phyloP scores from a whole-genome alignment of 2,797 vertebrate species.

The Esox lucius region DNA sequence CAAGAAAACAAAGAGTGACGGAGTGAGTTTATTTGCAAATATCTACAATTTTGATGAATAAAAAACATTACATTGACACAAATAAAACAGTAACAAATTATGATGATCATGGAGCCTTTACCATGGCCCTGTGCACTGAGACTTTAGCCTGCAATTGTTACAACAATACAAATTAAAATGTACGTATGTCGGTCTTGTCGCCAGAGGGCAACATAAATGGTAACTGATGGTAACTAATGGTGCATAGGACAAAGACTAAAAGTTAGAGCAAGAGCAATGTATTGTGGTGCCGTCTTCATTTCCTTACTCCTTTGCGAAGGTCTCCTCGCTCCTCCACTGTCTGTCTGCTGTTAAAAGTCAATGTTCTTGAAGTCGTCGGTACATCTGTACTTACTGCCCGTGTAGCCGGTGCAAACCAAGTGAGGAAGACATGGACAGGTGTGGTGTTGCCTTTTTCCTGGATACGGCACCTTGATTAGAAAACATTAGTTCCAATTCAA shows the following conservation, averaged over 20 bases:
- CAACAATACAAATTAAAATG: background rate
- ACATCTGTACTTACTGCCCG: constrained; percentile 81
- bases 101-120: constrained; percentile 25
- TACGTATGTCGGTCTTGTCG: background rate
- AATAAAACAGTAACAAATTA: constrained; percentile 25
- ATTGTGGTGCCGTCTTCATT: constrained; percentile 15
- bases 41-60: constrained; percentile 43
- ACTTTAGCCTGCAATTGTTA: background rate
- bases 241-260: constrained; percentile 40
- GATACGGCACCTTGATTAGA: constrained; percentile 80
- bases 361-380: constrained; percentile 84
- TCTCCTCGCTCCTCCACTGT: constrained; percentile 13
- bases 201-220: constrained; percentile 5
- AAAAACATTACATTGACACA: constrained; percentile 31
- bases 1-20: background rate
- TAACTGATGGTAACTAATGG: constrained; percentile 24
- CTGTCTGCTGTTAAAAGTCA: constrained; percentile 70
- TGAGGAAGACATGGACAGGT: constrained; percentile 86
- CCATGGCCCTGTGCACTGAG: background rate
- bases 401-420: constrained; percentile 77
- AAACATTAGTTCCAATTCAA: background rate
- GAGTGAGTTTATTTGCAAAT: constrained; percentile 57
- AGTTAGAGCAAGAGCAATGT: background rate
- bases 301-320: constrained; percentile 23
- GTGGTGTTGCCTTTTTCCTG: constrained; percentile 84